Percentiles rank a stretch among this genome's conserved stretches.
Conservation (phyloP, 1,140 invertebrate genomes). For the Brachionus plicatilis region DNA sequence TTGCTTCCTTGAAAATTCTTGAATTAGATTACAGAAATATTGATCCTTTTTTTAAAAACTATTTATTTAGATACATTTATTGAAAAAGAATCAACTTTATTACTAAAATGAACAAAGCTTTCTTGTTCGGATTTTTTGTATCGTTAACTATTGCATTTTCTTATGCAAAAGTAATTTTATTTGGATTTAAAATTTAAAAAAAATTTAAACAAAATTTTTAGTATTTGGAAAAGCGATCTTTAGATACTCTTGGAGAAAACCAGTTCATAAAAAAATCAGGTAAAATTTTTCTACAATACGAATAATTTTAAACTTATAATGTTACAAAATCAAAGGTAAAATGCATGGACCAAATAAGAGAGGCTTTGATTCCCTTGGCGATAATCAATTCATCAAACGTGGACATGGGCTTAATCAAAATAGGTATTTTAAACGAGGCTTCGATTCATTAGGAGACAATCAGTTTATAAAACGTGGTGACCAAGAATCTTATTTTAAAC, state of each 20-base stretch:
- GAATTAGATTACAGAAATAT: no score
- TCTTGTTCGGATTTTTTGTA: neutral
- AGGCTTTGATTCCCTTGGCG: neutral
- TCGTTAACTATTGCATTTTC: neutral
- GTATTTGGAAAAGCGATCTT: neutral
- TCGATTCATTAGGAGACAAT: slow-evolving; percentile 32
- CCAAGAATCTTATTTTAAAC: neutral
- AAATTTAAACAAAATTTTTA: neutral
- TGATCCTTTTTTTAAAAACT: no score
- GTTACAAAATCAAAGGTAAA: no score
- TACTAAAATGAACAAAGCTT: neutral
- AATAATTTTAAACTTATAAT: no score
- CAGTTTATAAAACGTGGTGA: slow-evolving; percentile 22
- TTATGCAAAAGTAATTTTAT: neutral
- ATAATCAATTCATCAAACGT: slow-evolving; percentile 1
- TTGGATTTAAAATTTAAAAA: no score
- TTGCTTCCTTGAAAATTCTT: no score
- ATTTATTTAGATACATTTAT: no score
- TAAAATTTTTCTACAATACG: neutral
- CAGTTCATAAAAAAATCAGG: neutral
- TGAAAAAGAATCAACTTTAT: neutral
- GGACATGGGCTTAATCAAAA: neutral
- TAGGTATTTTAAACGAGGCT: neutral
- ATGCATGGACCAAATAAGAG: neutral
- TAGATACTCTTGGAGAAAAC: neutral